Base-by-base conservation (phyloP, 2,888 invertebrate species). In the Schrankia costaestrigalis region DNA sequence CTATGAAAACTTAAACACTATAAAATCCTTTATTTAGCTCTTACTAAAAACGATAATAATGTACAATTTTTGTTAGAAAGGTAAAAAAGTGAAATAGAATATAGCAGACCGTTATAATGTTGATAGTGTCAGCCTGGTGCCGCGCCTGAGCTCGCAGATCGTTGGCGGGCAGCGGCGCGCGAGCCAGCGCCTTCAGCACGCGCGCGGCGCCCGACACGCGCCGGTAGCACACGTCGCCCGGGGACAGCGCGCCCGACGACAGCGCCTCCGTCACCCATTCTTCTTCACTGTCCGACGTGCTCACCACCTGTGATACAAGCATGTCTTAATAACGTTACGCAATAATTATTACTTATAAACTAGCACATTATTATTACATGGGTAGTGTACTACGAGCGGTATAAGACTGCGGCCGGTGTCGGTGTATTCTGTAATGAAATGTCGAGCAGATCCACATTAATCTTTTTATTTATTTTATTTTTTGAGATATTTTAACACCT, bases 181-280 rank as follows among this genome's bases (percentile, higher is more conserved):
- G 46, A 0, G 71, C 68, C 26, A 76, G 64, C 21, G 69, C 71
- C 1, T 55, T 56, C 63, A 81, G 62, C 54, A 74, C 68, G 39
- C 73, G 72, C n/a, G 6, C 0, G 7, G 43, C 43, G 35, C 71
- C 57, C 25, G 77, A 54, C 47, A 71, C 84, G 58, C 81, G 82
- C 3, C 85, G 77, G 71, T 67, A 83, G 60, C 69, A 74, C 62
- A 63, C 76, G 69, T 85, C 86, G 4, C 61, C 43, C 1, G 84
- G 63, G 0, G 78, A 45, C 49, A 86, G 73, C 46, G 78, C 76
- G 41, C 79, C 81, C 4, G 60, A 15, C 8, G 65, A 31, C 41
- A 82, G 37, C 29, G 76, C 73, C n/a, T 45, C 63, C 26, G 46
- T 56, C 43, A 69, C 65, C 26, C 63, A 72, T 15, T 60, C 57